A percentile compares a stretch with the other conserved stretches of the same genome.
phyloP scores from a whole-genome alignment of 2,113 vertebrate species.

The Cygnus buccinator region DNA sequence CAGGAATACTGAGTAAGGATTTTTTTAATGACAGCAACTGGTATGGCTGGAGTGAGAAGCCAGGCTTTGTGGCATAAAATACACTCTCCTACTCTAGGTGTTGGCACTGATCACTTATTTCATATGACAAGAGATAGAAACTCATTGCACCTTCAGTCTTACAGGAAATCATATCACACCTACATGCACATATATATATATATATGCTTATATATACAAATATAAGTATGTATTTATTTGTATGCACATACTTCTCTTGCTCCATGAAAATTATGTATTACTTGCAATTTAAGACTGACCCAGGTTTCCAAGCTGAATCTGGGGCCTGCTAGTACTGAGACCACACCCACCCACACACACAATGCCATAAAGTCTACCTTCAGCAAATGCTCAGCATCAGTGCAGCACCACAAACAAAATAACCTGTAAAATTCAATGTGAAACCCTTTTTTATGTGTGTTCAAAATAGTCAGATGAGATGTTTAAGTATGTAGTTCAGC shows the following conservation, averaged over 20 bases:
- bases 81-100: background rate
- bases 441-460: background rate
- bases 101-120: background rate
- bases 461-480: background rate
- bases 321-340: background rate
- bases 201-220: background rate
- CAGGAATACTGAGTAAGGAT: background rate
- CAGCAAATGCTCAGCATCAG: background rate
- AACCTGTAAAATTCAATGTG: background rate
- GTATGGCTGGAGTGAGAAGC: background rate
- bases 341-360: background rate
- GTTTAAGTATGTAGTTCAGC: background rate
- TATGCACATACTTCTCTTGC: background rate
- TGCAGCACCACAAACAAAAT: background rate
- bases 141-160: background rate
- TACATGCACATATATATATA: background rate
- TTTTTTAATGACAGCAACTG: background rate
- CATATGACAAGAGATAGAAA: background rate
- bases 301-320: background rate
- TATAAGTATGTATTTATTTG: background rate
- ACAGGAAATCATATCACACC: background rate
- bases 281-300: background rate
- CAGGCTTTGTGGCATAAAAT: background rate
- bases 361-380: background rate
- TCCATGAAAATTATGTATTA: background rate